phyloP scores from a whole-genome alignment of 2,888 invertebrate genomes.

The Andricus quercusramuli region DNA sequence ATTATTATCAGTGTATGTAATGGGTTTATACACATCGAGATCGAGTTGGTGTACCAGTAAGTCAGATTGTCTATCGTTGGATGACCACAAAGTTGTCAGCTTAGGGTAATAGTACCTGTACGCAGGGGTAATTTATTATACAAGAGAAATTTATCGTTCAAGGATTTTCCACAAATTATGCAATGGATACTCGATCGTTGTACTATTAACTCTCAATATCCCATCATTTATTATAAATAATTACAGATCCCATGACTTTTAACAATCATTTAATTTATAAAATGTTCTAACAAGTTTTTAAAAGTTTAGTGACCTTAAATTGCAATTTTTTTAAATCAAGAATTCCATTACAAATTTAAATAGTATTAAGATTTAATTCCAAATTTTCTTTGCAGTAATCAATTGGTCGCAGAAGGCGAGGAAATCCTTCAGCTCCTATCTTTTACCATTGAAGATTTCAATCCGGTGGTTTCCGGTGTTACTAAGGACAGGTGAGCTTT shows the following conservation, averaged over 20 bases:
- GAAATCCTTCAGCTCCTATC: conserved; percentile 4
- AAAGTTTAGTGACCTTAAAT: no score
- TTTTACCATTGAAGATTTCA: not conserved
- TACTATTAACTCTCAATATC: not conserved
- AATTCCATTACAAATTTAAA: not conserved
- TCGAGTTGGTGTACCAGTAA: not conserved
- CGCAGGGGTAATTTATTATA: conserved; percentile 4
- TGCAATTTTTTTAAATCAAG: no score
- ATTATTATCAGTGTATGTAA: conserved; percentile 6
- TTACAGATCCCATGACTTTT: not conserved
- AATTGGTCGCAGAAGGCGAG: not conserved
- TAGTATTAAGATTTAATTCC: not conserved
- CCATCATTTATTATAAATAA: not conserved
- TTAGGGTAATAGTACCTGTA: conserved; percentile 15
- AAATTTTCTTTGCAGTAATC: conserved; percentile 5
- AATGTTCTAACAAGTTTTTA: not conserved
- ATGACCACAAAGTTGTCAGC: conserved; percentile 8
- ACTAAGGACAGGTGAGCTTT: conserved; percentile 12
- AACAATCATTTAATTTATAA: not conserved
- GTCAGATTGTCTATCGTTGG: no score
- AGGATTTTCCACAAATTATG: not conserved
- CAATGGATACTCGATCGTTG: not conserved
- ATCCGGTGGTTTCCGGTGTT: conserved; percentile 24
- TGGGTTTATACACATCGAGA: conserved; percentile 11
- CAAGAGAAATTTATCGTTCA: not conserved